phyloP scores from a whole-genome alignment of 2,888 invertebrate genomes.

The Geophilus truncorum region DNA sequence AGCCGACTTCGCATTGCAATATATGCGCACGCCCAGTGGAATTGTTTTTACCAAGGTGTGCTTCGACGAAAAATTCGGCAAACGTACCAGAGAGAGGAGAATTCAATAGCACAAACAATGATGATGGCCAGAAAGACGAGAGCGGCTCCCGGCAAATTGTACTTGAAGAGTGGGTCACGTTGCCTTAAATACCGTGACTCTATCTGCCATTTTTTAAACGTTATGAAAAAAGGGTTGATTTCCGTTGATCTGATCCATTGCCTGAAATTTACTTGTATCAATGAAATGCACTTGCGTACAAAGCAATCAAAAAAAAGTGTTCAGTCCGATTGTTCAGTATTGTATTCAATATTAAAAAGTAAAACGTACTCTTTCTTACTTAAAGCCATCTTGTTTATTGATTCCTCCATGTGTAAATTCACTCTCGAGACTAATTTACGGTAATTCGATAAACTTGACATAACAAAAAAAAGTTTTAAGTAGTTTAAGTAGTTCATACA shows the following conservation, averaged over 20 bases:
- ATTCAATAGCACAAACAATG: constrained; percentile 50
- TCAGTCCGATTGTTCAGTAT: not conserved
- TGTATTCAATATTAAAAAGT: constrained; percentile 28
- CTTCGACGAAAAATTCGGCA: constrained; percentile 31
- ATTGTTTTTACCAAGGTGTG: constrained; percentile 5
- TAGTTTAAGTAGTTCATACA: not conserved
- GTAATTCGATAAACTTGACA: constrained; percentile 40
- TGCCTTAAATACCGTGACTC: constrained; percentile 69
- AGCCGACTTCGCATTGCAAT: constrained; percentile 9
- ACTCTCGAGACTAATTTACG: constrained; percentile 49
- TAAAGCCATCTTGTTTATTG: constrained; percentile 77
- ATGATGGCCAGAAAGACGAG: constrained; percentile 52
- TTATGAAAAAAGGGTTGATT: constrained; percentile 59
- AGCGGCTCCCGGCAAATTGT: constrained; percentile 62
- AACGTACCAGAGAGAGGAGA: constrained; percentile 44
- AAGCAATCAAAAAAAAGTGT: constrained; percentile 36
- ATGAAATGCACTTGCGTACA: not conserved
- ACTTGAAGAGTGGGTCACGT: constrained; percentile 79
- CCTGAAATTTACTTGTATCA: constrained; percentile 52
- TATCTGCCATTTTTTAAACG: constrained; percentile 60
- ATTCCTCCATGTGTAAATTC: constrained; percentile 69
- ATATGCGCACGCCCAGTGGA: constrained; percentile 21
- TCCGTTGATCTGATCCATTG: constrained; percentile 58
- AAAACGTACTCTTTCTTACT: constrained; percentile 65
- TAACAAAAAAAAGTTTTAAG: not conserved